Conservation (phyloP, 2,113 vertebrate genomes). For the Hippoglossus stenolepis region DNA sequence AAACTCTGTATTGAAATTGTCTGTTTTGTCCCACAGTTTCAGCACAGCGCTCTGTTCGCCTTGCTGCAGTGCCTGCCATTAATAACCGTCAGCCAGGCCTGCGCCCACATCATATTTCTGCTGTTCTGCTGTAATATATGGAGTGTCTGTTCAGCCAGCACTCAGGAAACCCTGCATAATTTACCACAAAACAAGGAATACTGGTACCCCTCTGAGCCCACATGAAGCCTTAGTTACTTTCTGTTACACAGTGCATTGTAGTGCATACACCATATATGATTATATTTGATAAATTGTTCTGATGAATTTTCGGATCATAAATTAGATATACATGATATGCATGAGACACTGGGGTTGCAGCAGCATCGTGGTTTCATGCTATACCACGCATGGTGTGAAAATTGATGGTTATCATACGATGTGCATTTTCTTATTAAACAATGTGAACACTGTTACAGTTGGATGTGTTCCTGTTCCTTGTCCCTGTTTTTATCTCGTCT, state of each 20-base stretch:
- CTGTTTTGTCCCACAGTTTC: slow-evolving; percentile 41
- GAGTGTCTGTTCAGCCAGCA: slow-evolving; percentile 41
- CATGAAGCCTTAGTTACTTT: not conserved
- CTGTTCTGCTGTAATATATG: slow-evolving; percentile 49
- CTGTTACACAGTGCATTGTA: not conserved
- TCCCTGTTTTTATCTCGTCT: too few species aligned
- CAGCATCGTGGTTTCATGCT: too few species aligned
- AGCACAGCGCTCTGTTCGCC: slow-evolving; percentile 45
- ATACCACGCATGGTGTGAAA: too few species aligned
- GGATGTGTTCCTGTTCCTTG: too few species aligned
- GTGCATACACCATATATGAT: not conserved
- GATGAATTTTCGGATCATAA: too few species aligned
- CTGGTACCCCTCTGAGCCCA: slow-evolving; percentile 8
- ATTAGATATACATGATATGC: too few species aligned
- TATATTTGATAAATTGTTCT: not conserved
- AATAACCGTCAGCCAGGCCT: slow-evolving; percentile 74
- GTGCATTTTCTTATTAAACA: too few species aligned
- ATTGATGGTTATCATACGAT: too few species aligned
- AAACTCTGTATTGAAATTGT: slow-evolving; percentile 54
- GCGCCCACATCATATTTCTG: slow-evolving; percentile 55
- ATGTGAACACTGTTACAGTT: too few species aligned
- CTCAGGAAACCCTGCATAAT: slow-evolving; percentile 46
- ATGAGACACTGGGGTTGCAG: too few species aligned
- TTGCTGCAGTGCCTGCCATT: slow-evolving; percentile 74
- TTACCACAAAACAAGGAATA: slow-evolving; percentile 44